phyloP scores from a whole-genome alignment of 2,888 invertebrate genomes.

The Cataglyphis livida region DNA sequence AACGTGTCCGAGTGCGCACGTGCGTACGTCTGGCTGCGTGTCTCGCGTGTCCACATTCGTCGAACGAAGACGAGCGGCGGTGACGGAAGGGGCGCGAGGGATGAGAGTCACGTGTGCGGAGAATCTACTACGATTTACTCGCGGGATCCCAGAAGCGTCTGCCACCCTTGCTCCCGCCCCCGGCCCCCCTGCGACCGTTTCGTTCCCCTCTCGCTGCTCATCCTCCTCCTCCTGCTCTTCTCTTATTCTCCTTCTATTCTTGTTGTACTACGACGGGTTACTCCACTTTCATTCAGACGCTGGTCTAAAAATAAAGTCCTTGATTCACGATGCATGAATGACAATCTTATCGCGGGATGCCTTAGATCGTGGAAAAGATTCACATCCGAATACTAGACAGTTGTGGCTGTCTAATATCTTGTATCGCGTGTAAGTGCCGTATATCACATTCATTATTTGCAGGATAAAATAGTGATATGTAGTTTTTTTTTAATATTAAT shows the following conservation, averaged over 20 bases:
- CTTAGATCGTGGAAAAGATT: constrained; percentile 42
- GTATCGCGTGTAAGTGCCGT: not conserved
- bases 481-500: not conserved
- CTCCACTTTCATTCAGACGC: constrained; percentile 84
- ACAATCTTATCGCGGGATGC: constrained; percentile 74
- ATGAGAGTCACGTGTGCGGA: constrained; percentile 68
- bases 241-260: constrained; percentile 67
- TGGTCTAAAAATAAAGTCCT: constrained; percentile 83
- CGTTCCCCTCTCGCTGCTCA: constrained; percentile 57
- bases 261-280: constrained; percentile 77
- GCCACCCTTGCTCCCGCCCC: constrained; percentile 63
- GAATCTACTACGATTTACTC: constrained; percentile 77
- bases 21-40: constrained; percentile 62
- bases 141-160: constrained; percentile 77
- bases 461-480: not conserved
- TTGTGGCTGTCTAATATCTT: not conserved
- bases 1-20: constrained; percentile 66
- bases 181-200: constrained; percentile 42
- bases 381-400: not conserved
- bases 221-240: constrained; percentile 52
- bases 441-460: not conserved
- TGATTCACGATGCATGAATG: constrained; percentile 84
- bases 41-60: constrained; percentile 58
- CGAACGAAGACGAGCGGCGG: constrained; percentile 32
- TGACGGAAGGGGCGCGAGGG: constrained; percentile 36